These are phyloP conservation scores for Tachycineta bicolor DNA, from an alignment of 2,113 vertebrate species.

Conservation along the genomic window DNA sequence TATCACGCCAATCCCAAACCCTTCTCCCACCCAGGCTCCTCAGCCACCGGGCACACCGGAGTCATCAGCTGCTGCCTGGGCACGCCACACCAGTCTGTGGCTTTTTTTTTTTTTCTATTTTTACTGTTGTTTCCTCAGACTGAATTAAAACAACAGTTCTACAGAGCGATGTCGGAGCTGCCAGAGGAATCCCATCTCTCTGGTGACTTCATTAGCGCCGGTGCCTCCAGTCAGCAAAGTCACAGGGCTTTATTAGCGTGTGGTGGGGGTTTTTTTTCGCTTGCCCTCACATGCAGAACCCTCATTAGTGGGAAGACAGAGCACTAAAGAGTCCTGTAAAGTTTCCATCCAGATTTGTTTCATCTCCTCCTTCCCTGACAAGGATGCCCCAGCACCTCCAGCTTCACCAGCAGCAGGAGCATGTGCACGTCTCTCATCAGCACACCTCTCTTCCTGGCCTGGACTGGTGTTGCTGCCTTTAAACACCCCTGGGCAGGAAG, in stretches of 20 bases:
- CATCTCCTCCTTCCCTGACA: conserved; percentile 17
- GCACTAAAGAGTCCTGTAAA: conserved; percentile 29
- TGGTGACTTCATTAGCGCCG: conserved; percentile 69
- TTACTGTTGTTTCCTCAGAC: neutral
- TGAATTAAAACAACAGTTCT: neutral
- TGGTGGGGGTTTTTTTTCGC: neutral
- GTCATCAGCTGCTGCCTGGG: neutral
- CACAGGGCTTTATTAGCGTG: neutral
- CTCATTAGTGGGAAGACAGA: conserved; percentile 63
- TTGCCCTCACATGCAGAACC: neutral
- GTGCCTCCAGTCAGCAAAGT: conserved; percentile 53
- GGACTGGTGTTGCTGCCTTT: neutral
- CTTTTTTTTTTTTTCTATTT: neutral
- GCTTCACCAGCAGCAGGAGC: neutral
- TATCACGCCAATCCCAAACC: neutral
- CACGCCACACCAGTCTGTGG: rapidly evolving
- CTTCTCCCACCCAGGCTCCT: rapidly evolving
- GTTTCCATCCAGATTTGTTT: neutral
- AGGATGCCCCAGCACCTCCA: neutral
- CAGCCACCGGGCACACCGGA: rapidly evolving
- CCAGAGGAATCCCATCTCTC: conserved; percentile 66
- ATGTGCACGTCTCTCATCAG: rapidly evolving
- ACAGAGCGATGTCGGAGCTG: neutral
- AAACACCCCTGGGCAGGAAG: neutral
- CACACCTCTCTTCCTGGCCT: neutral